These are phyloP conservation scores for Eupithecia centaureata DNA, from an alignment of 2,888 invertebrate species.

Conservation along the genomic window DNA sequence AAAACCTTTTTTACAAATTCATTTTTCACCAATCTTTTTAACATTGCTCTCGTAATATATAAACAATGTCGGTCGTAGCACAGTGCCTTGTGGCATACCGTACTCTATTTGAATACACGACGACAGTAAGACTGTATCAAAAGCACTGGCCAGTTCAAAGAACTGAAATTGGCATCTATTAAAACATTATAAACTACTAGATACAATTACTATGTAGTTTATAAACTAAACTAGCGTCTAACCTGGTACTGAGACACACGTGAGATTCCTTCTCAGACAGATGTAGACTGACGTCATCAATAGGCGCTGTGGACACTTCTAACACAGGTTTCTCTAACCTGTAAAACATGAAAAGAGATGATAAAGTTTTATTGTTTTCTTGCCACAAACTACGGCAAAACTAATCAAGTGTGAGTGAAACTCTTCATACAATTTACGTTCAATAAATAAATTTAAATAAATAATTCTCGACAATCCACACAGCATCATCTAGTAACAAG, in stretches of 20 bases:
- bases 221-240: neutral
- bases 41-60: neutral
- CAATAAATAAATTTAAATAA: too few species aligned
- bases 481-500: too few species aligned
- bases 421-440: too few species aligned
- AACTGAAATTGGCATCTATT: too few species aligned
- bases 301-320: slow-evolving; percentile 42
- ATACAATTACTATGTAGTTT: too few species aligned
- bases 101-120: neutral
- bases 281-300: slow-evolving; percentile 57
- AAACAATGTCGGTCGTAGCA: neutral
- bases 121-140: neutral
- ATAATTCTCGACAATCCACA: too few species aligned
- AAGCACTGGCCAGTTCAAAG: neutral
- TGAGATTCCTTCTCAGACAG: slow-evolving; percentile 68
- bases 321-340: slow-evolving; percentile 28
- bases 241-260: slow-evolving; percentile 65
- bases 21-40: neutral
- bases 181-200: too few species aligned
- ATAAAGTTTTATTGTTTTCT: neutral
- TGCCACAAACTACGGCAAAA: too few species aligned
- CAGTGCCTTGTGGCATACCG: neutral
- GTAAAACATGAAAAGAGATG: neutral
- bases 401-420: too few species aligned
- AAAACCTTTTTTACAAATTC: too few species aligned